phyloP scores from a whole-genome alignment of 2,113 vertebrate genomes.

The Podocnemis expansa region DNA sequence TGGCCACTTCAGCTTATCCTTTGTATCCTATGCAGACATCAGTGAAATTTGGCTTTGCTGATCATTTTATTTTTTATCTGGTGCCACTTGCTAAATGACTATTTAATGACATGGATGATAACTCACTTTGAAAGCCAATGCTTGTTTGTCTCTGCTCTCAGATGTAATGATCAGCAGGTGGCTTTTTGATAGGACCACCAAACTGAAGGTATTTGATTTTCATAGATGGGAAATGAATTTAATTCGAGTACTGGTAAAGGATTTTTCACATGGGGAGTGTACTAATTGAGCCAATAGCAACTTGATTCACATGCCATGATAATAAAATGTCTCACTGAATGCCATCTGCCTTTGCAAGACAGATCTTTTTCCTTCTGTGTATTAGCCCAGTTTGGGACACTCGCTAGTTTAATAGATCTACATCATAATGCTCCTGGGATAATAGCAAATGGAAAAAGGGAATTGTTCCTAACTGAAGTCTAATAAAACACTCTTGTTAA shows the following conservation, averaged over 20 bases:
- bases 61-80: not conserved
- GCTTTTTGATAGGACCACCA: not conserved
- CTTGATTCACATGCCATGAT: not conserved
- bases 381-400: not conserved
- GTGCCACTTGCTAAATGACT: not conserved
- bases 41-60: not conserved
- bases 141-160: not conserved
- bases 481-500: not conserved
- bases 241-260: not conserved
- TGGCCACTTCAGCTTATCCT: not conserved
- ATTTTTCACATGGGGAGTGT: not conserved
- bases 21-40: accelerated
- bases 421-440: not conserved
- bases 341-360: not conserved
- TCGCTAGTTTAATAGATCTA: not conserved
- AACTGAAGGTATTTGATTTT: not conserved
- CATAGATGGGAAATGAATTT: not conserved
- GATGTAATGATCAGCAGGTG: not conserved
- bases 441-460: not conserved
- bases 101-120: not conserved
- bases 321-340: slow-evolving; percentile 9
- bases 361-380: not conserved
- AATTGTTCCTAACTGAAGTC: not conserved
- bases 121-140: not conserved
- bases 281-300: slow-evolving; percentile 4